Evolutionary conservation across 2,113 vertebrate genomes (phyloP).

Genomic region (Chloebia gouldiae): DNA sequence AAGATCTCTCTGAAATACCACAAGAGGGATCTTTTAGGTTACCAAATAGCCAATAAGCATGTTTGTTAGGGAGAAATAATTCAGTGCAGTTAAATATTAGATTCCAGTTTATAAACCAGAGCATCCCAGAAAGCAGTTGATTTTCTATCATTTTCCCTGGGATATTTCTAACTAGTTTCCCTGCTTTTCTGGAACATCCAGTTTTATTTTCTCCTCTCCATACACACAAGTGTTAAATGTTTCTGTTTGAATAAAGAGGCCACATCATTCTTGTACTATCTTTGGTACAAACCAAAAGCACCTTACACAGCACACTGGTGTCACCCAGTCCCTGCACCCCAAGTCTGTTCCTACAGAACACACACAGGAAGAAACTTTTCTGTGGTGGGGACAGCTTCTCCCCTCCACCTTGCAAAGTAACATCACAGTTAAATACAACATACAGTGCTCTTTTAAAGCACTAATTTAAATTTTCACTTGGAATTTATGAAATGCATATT

Average conservation of each 20-base stretch:
- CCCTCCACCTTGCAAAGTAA: not conserved
- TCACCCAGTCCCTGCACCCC: not conserved
- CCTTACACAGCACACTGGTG: not conserved
- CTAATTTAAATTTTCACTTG: not conserved
- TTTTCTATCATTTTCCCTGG: not conserved
- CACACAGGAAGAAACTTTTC: not conserved
- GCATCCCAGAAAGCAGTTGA: not conserved
- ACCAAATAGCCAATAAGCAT: not conserved
- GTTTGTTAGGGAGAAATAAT: not conserved
- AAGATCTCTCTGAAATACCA: not conserved
- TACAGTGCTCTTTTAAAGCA: not conserved
- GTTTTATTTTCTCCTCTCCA: not conserved
- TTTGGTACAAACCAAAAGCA: constrained; percentile 41
- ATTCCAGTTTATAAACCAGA: constrained; percentile 32
- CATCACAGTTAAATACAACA: constrained; percentile 10
- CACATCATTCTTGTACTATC: not conserved
- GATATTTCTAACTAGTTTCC: not conserved
- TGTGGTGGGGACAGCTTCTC: not conserved
- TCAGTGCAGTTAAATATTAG: constrained; percentile 12
- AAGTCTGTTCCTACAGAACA: not conserved
- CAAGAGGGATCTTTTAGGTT: not conserved
- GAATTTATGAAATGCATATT: not conserved
- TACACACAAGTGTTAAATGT: not conserved
- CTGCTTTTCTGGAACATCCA: not conserved
- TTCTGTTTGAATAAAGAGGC: not conserved